Evolutionary conservation across 1,140 invertebrate species (phyloP).

Genomic region (Aradophagus sp.): DNA sequence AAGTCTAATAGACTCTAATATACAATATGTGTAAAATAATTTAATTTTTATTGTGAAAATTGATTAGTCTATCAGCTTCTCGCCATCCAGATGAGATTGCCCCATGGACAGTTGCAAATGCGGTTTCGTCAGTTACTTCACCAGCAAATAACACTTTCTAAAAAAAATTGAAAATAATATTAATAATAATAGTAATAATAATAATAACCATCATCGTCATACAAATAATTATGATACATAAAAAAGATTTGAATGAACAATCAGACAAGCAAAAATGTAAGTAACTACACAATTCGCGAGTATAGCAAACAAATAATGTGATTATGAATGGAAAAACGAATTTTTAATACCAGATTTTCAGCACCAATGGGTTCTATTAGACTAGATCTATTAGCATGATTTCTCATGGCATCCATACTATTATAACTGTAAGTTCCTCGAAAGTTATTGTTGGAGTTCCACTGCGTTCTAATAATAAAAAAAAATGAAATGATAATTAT

Average conservation of each 20-base stretch:
- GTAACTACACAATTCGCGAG: too few species aligned
- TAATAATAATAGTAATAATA: too few species aligned
- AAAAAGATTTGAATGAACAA: too few species aligned
- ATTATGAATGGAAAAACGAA: too few species aligned
- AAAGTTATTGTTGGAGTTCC: constrained; percentile 81
- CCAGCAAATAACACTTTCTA: constrained; percentile 50
- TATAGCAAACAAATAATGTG: too few species aligned
- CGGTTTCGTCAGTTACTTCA: constrained; percentile 18
- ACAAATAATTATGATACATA: too few species aligned
- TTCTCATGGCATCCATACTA: constrained; percentile 69
- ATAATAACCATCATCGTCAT: too few species aligned
- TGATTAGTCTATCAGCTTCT: constrained; percentile 35
- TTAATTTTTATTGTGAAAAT: background rate
- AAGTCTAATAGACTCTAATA: too few species aligned
- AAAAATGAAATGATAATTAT: constrained; percentile 4
- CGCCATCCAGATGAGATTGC: constrained; percentile 41
- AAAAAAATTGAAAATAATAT: constrained; percentile 12
- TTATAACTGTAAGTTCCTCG: constrained; percentile 83
- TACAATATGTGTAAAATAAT: too few species aligned
- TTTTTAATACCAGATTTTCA: constrained; percentile 27
- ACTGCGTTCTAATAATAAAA: constrained; percentile 75
- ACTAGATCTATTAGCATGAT: constrained; percentile 4
- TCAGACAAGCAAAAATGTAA: too few species aligned
- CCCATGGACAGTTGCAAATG: constrained; percentile 34
- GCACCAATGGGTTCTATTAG: constrained; percentile 27